These are phyloP conservation scores for Mayetiola destructor DNA, from an alignment of 2,888 invertebrate genomes.

Conservation along the genomic window DNA sequence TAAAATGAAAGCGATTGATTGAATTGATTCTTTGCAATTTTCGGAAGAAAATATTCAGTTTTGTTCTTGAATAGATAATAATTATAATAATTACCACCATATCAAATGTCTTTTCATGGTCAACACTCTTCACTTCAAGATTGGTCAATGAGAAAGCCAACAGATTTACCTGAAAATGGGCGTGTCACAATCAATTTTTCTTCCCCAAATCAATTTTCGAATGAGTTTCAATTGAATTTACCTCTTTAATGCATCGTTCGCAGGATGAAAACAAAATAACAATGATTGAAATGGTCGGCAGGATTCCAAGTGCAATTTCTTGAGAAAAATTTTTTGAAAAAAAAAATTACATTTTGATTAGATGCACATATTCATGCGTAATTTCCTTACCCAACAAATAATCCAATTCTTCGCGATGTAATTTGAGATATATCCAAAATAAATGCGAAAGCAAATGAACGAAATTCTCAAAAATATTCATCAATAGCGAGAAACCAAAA, in stretches of 20 bases:
- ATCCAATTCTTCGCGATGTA: neutral
- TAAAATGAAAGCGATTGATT: conserved; percentile 10
- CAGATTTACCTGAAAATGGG: neutral
- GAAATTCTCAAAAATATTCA: neutral
- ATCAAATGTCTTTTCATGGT: neutral
- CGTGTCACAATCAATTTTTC: neutral
- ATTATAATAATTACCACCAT: neutral
- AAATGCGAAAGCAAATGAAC: neutral
- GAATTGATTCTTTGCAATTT: too few species aligned
- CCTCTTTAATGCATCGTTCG: neutral
- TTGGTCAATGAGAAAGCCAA: neutral
- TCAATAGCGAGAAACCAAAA: neutral
- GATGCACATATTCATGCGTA: neutral
- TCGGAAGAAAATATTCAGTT: neutral
- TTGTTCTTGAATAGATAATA: neutral
- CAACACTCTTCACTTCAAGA: neutral
- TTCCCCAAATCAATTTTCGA: neutral
- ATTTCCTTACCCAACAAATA: neutral
- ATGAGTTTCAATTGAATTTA: neutral
- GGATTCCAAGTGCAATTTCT: neutral
- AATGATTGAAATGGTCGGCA: neutral
- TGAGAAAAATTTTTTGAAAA: neutral
- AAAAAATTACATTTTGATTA: neutral
- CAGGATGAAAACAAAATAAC: neutral
- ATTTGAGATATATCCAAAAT: neutral